phyloP scores from a whole-genome alignment of 2,888 invertebrate genomes.

The Tenodera sinensis region DNA sequence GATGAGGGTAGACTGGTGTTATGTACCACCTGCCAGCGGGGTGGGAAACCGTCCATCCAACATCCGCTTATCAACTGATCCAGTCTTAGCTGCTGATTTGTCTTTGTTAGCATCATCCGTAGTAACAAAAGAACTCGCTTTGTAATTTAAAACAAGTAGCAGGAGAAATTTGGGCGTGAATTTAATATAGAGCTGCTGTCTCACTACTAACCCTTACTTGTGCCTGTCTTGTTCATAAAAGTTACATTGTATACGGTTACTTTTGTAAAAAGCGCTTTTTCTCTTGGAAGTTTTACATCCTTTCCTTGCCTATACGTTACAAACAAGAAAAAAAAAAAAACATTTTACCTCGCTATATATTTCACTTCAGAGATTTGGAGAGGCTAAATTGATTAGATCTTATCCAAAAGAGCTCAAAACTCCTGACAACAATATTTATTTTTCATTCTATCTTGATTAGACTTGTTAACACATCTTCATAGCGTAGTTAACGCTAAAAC shows the following conservation, averaged over 20 bases:
- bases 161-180: neutral
- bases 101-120: neutral
- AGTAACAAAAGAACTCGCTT: neutral
- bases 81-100: neutral
- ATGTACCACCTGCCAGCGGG: neutral
- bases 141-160: neutral
- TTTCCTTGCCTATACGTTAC: neutral
- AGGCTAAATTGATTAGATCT: too few species aligned
- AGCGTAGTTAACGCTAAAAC: too few species aligned
- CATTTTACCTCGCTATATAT: neutral
- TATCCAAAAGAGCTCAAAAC: too few species aligned
- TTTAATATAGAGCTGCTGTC: neutral
- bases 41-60: neutral
- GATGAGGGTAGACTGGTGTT: neutral
- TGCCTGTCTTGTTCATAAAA: neutral
- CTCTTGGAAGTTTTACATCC: neutral
- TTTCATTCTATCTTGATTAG: too few species aligned
- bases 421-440: too few species aligned
- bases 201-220: neutral
- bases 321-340: neutral
- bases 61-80: neutral
- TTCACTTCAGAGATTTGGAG: too few species aligned
- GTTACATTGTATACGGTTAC: neutral
- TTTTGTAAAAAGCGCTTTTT: neutral
- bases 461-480: too few species aligned